phyloP scores from a whole-genome alignment of 1,140 invertebrate genomes.

The Camponotus pennsylvanicus region DNA sequence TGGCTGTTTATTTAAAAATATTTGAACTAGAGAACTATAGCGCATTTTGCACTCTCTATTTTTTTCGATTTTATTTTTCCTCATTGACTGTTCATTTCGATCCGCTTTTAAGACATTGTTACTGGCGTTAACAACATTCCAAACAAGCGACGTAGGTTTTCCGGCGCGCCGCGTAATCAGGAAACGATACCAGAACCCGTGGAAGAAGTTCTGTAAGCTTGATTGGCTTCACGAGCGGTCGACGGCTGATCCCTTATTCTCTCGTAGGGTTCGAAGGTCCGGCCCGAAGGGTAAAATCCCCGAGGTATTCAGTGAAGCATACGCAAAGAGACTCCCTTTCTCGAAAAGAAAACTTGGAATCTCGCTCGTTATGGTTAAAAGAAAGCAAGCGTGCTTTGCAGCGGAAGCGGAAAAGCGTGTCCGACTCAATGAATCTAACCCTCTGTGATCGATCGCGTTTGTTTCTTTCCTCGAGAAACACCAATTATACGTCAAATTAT shows the following conservation, averaged over 20 bases:
- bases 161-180: slow-evolving; percentile 21
- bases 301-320: slow-evolving; percentile 33
- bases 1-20: background rate
- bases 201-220: slow-evolving; percentile 42
- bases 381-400: slow-evolving; percentile 4
- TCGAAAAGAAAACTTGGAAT: slow-evolving; percentile 49
- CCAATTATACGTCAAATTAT: background rate
- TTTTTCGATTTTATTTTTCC: background rate
- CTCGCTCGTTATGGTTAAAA: slow-evolving; percentile 27
- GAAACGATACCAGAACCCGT: slow-evolving; percentile 15
- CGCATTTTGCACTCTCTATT: background rate
- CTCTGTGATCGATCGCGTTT: background rate
- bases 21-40: background rate
- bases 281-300: slow-evolving; percentile 37
- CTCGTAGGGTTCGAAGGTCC: slow-evolving; percentile 43
- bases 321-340: slow-evolving; percentile 45
- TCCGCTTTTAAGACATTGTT: background rate
- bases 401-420: slow-evolving; percentile 44
- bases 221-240: slow-evolving; percentile 42
- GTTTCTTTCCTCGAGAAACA: background rate
- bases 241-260: slow-evolving; percentile 27
- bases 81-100: background rate
- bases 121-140: background rate
- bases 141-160: slow-evolving; percentile 8
- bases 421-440: slow-evolving; percentile 3